phyloP scores from a whole-genome alignment of 2,797 vertebrate species.

The Heliangelus exortis region DNA sequence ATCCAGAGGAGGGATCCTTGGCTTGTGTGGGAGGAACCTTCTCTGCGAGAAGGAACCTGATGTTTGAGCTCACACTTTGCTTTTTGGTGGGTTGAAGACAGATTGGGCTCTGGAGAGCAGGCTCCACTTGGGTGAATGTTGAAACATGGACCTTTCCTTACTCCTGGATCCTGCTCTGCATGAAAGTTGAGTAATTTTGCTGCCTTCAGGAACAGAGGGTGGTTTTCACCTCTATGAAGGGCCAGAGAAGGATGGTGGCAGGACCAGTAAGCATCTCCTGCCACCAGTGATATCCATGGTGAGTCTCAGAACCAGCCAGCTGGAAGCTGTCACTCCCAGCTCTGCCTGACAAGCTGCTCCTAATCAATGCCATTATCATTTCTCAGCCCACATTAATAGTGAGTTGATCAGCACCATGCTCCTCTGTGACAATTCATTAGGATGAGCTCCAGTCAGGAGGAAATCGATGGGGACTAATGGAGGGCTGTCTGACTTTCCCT shows the following conservation, averaged over 20 bases:
- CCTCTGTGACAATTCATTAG: conserved; percentile 51
- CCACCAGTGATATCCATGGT: not conserved
- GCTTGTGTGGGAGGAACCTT: not conserved
- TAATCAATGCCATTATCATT: conserved; percentile 12
- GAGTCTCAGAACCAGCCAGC: not conserved
- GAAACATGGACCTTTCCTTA: accelerated
- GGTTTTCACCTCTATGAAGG: not conserved
- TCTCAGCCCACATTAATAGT: conserved; percentile 24
- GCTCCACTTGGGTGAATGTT: accelerated
- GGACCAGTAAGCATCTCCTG: not conserved
- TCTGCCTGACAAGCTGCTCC: not conserved
- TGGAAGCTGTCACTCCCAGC: not conserved
- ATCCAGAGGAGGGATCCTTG: not conserved
- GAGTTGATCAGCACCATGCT: conserved; percentile 8
- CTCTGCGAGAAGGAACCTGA: not conserved
- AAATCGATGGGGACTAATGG: not conserved
- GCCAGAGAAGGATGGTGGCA: not conserved
- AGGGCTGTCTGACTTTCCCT: not conserved
- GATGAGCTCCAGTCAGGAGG: conserved; percentile 18
- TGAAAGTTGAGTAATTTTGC: not conserved
- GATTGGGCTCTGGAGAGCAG: not conserved
- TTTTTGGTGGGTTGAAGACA: not conserved
- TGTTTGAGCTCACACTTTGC: not conserved
- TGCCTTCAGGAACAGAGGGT: not conserved
- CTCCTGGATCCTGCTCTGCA: not conserved